phyloP scores from a whole-genome alignment of 2,888 invertebrate species.

The Drosophila barbarae region DNA sequence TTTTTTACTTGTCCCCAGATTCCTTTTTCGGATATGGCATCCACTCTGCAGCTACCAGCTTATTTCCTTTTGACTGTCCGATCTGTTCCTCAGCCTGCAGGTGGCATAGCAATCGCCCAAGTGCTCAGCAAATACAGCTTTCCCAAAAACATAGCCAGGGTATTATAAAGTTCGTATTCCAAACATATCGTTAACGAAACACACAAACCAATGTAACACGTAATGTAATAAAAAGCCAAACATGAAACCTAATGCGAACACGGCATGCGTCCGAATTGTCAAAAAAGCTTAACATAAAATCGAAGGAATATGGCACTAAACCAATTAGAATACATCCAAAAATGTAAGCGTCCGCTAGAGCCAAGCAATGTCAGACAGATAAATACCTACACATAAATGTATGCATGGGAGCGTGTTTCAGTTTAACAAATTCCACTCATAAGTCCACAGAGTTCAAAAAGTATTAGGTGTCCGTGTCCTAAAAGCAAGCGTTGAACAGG shows the following conservation, averaged over 20 bases:
- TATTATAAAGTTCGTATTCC: slow-evolving; percentile 75
- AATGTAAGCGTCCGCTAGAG: slow-evolving; percentile 35
- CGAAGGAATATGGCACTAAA: slow-evolving; percentile 25
- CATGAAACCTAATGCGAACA: slow-evolving; percentile 23
- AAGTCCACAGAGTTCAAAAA: slow-evolving; percentile 39
- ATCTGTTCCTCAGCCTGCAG: slow-evolving; percentile 22
- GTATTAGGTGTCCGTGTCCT: slow-evolving; percentile 32
- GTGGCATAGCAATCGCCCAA: slow-evolving; percentile 46
- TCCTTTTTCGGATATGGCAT: slow-evolving; percentile 10
- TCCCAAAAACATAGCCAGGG: slow-evolving; percentile 58
- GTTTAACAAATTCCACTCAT: slow-evolving; percentile 1
- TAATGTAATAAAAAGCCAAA: slow-evolving; percentile 40
- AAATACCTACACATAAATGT: slow-evolving; percentile 27
- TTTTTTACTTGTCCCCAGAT: slow-evolving; percentile 7
- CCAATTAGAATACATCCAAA: slow-evolving; percentile 55
- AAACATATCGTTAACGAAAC: slow-evolving; percentile 74
- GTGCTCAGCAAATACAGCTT: slow-evolving; percentile 53
- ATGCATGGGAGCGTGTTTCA: slow-evolving; percentile 13
- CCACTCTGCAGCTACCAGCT: slow-evolving; percentile 12
- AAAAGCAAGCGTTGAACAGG: slow-evolving; percentile 35
- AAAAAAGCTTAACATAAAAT: slow-evolving; percentile 7
- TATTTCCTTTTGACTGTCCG: slow-evolving; percentile 23
- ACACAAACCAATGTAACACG: slow-evolving; percentile 51
- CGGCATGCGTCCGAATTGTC: slow-evolving; percentile 16
- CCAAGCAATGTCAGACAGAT: slow-evolving; percentile 23